phyloP scores from a whole-genome alignment of 1,140 invertebrate genomes.

The Drosophila auraria region DNA sequence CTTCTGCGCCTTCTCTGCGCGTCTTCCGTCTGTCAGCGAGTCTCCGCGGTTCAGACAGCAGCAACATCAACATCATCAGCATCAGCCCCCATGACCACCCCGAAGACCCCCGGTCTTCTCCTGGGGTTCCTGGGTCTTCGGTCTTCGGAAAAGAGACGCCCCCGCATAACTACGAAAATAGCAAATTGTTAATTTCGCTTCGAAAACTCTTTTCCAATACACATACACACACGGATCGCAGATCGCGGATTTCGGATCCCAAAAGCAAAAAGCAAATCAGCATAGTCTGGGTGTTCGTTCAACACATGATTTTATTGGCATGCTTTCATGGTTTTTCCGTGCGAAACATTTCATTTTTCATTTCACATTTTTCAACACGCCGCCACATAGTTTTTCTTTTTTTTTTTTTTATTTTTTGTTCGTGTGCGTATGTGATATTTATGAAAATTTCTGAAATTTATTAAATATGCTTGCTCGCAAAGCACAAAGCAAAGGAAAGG shows the following conservation, averaged over 20 bases:
- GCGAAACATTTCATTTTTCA: conserved; percentile 57
- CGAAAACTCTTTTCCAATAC: conserved; percentile 79
- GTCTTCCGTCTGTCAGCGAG: conserved; percentile 50
- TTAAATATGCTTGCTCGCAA: conserved; percentile 58
- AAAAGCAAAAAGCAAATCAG: conserved; percentile 6
- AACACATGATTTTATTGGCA: conserved; percentile 80
- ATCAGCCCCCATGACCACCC: conserved; percentile 32
- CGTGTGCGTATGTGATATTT: conserved; percentile 49
- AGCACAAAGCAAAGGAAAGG: conserved; percentile 11
- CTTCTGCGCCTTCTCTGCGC: background rate
- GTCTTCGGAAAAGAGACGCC: conserved; percentile 46
- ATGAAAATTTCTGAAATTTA: conserved; percentile 76
- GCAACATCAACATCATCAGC: conserved; percentile 20
- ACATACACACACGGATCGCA: conserved; percentile 37
- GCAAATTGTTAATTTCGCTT: conserved; percentile 82
- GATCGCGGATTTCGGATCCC: conserved; percentile 4
- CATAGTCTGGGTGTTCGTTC: conserved; percentile 13
- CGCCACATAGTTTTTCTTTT: conserved; percentile 16
- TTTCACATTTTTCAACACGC: conserved; percentile 41
- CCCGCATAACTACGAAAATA: conserved; percentile 75
- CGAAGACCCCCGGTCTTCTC: background rate
- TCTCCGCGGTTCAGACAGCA: conserved; percentile 51
- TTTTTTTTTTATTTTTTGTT: conserved; percentile 12
- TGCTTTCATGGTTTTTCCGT: conserved; percentile 70
- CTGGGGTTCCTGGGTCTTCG: conserved; percentile 6